A percentile compares a stretch with the other conserved stretches of the same genome.
phyloP scores from a whole-genome alignment of 2,888 invertebrate species.

The Notodonta dromedarius region DNA sequence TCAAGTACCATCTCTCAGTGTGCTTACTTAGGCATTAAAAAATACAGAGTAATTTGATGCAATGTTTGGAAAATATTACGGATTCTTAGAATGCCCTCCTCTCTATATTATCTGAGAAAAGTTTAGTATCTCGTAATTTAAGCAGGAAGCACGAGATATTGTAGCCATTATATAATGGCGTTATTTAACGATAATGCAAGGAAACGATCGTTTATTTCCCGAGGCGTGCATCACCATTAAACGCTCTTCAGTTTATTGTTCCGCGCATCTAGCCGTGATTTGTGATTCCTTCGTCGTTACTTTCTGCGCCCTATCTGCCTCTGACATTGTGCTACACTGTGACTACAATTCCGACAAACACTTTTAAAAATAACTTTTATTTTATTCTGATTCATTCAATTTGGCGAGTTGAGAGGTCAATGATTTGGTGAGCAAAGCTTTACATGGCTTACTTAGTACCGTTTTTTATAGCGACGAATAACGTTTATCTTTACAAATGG shows the following conservation, averaged over 20 bases:
- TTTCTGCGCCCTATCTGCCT: slow-evolving; percentile 21
- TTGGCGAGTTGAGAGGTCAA: slow-evolving; percentile 13
- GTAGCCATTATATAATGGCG: background rate
- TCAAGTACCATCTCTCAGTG: too few species aligned
- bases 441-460: slow-evolving; percentile 24
- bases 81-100: too few species aligned
- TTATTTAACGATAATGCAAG: slow-evolving; percentile 24
- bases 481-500: slow-evolving; percentile 41
- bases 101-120: too few species aligned
- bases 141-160: background rate
- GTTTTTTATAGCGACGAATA: slow-evolving; percentile 24
- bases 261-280: slow-evolving; percentile 32
- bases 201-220: slow-evolving; percentile 28
- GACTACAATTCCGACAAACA: background rate
- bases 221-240: slow-evolving; percentile 37
- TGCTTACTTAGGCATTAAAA: too few species aligned
- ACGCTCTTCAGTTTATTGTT: slow-evolving; percentile 32
- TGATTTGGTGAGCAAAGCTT: slow-evolving; percentile 26
- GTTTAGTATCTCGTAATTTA: background rate
- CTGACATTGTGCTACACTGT: slow-evolving; percentile 13
- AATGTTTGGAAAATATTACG: too few species aligned
- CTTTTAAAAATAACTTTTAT: too few species aligned
- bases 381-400: background rate
- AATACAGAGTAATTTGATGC: too few species aligned
- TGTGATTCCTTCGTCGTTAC: slow-evolving; percentile 34